Percentiles rank a stretch among this genome's conserved stretches.
These are phyloP conservation scores for Tragopan temminckii DNA, from an alignment of 2,797 vertebrate genomes.

Conservation along the genomic window DNA sequence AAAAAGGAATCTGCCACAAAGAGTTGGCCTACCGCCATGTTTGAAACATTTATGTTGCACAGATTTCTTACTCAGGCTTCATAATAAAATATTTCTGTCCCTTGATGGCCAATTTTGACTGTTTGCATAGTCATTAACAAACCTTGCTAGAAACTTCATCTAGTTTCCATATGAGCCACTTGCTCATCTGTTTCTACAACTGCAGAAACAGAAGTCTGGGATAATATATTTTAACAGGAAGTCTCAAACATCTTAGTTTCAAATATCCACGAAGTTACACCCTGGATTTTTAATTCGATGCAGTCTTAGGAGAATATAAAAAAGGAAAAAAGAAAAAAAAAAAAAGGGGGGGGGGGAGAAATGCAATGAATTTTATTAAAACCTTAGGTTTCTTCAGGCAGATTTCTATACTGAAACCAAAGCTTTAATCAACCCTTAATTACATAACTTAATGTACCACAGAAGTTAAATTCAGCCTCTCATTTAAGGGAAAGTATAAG, in stretches of 20 bases:
- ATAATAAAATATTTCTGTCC: conserved; percentile 3
- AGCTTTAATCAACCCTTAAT: conserved; percentile 57
- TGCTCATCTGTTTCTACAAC: conserved; percentile 62
- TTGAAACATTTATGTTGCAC: background rate
- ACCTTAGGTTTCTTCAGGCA: conserved; percentile 1
- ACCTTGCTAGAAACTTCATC: conserved; percentile 20
- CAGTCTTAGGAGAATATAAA: background rate
- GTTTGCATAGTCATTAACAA: conserved; percentile 24
- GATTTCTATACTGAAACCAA: conserved; percentile 29
- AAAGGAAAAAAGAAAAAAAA: background rate
- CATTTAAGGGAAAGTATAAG: conserved; percentile 32
- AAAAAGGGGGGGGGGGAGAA: background rate
- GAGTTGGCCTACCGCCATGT: background rate
- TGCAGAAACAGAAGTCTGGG: background rate
- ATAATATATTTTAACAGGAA: conserved; percentile 43
- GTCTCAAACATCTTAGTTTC: conserved; percentile 10
- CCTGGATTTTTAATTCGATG: conserved; percentile 32
- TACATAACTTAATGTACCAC: conserved; percentile 36
- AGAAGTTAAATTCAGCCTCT: conserved; percentile 27
- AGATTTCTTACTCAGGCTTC: background rate
- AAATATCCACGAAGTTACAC: conserved; percentile 28
- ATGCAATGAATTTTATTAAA: background rate
- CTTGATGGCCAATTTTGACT: background rate
- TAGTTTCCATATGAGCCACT: conserved; percentile 14
- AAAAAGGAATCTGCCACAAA: background rate